Conservation (phyloP, 2,888 invertebrate genomes). For the Graphium colonna region DNA sequence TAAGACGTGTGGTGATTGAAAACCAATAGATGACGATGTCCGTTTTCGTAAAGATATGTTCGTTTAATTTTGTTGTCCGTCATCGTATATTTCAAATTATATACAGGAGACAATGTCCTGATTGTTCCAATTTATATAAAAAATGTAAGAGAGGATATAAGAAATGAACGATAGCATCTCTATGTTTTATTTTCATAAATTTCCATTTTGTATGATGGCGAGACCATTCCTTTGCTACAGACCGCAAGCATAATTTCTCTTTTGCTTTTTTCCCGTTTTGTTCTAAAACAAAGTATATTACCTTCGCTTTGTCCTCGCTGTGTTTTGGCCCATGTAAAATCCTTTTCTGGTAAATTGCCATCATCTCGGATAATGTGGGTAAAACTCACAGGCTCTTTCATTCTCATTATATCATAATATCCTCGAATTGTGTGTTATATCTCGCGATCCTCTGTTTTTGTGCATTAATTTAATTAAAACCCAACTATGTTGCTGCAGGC, state of each 20-base stretch:
- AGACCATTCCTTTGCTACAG: constrained; percentile 8
- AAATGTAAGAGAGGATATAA: neutral
- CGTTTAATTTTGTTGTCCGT: too few relatives aligned
- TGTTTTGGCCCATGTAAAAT: constrained; percentile 51
- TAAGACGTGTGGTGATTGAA: too few relatives aligned
- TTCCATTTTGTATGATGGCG: neutral
- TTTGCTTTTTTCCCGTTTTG: constrained; percentile 52
- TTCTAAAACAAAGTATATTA: constrained; percentile 59
- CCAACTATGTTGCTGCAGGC: too few relatives aligned
- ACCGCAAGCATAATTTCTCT: constrained; percentile 16
- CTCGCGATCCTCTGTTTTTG: constrained; percentile 36
- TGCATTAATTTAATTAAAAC: constrained; percentile 24
- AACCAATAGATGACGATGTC: too few relatives aligned
- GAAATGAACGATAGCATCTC: constrained; percentile 1
- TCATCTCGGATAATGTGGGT: constrained; percentile 44
- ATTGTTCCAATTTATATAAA: too few relatives aligned
- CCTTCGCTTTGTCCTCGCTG: constrained; percentile 53
- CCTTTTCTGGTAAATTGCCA: constrained; percentile 57
- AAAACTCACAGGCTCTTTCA: constrained; percentile 45
- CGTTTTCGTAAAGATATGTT: too few relatives aligned
- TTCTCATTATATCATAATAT: constrained; percentile 21
- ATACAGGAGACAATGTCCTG: too few relatives aligned
- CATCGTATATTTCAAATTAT: too few relatives aligned
- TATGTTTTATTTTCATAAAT: constrained; percentile 3
- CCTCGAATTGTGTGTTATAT: constrained; percentile 10